These are phyloP conservation scores for Talpa occidentalis DNA, from an alignment of 2,113 vertebrate genomes.

Conservation along the genomic window DNA sequence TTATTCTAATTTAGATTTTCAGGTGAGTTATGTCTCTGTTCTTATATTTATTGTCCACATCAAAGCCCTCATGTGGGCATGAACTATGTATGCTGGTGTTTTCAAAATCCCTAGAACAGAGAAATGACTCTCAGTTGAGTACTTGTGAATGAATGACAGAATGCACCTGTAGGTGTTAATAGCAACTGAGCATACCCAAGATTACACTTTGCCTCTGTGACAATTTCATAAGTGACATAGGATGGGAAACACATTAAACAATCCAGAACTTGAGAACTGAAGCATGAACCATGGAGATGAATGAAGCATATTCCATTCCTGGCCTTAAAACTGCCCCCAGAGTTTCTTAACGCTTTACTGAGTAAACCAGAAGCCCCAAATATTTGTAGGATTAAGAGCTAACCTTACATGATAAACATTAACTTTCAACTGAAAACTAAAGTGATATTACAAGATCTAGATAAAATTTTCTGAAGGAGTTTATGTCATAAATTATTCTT, in stretches of 20 bases:
- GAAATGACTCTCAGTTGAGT: neutral
- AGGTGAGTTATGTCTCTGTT: neutral
- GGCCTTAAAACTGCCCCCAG: neutral
- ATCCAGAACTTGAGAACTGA: neutral
- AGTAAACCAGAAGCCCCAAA: neutral
- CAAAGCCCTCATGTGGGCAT: neutral
- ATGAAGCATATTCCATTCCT: neutral
- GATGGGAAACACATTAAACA: neutral
- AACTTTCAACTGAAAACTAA: neutral
- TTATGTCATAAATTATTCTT: neutral
- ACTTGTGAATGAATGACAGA: neutral
- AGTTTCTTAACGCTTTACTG: neutral
- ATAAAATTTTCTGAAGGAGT: neutral
- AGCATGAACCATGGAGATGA: neutral
- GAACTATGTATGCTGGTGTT: neutral
- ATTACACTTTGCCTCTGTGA: neutral
- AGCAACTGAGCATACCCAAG: neutral
- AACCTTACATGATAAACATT: neutral
- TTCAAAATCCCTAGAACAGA: neutral
- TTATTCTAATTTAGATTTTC: neutral
- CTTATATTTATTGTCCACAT: neutral
- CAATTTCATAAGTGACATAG: neutral
- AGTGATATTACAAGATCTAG: neutral
- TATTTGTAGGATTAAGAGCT: neutral
- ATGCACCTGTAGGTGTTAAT: neutral